Evolutionary conservation across 2,113 vertebrate species (phyloP).

Genomic region (Myotis lucifugus): DNA sequence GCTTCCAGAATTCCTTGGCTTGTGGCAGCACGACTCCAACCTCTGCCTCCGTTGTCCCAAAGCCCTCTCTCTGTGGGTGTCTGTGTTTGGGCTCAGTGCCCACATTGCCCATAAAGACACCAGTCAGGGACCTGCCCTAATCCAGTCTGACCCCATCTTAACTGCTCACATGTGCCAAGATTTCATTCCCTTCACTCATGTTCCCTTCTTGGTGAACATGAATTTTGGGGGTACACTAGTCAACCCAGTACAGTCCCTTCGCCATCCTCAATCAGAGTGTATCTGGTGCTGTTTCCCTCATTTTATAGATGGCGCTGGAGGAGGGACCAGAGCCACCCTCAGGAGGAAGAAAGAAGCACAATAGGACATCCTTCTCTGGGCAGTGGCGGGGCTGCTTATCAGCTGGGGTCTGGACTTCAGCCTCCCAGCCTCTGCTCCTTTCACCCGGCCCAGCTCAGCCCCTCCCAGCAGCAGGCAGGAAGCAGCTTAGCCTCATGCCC

Average conservation of each 20-base stretch:
- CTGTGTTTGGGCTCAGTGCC: neutral
- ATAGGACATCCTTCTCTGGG: slow-evolving; percentile 47
- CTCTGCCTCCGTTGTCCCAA: neutral
- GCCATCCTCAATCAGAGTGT: neutral
- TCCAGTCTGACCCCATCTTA: neutral
- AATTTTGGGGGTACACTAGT: neutral
- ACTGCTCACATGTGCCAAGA: neutral
- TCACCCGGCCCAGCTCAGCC: neutral
- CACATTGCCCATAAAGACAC: neutral
- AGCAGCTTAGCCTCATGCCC: neutral
- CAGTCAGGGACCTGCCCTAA: neutral
- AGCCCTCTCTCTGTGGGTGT: neutral
- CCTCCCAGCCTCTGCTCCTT: neutral
- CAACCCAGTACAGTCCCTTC: neutral
- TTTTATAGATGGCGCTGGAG: neutral
- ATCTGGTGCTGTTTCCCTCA: no score
- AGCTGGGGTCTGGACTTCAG: neutral
- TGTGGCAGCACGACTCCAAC: fast-evolving
- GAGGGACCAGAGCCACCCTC: neutral
- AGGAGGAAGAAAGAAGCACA: neutral
- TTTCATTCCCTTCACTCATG: neutral
- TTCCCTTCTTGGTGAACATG: neutral
- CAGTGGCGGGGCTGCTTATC: slow-evolving; percentile 11
- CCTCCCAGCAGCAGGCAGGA: neutral
- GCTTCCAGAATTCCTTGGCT: neutral